phyloP scores from a whole-genome alignment of 2,797 vertebrate genomes.

The Sarcoramphus papa region DNA sequence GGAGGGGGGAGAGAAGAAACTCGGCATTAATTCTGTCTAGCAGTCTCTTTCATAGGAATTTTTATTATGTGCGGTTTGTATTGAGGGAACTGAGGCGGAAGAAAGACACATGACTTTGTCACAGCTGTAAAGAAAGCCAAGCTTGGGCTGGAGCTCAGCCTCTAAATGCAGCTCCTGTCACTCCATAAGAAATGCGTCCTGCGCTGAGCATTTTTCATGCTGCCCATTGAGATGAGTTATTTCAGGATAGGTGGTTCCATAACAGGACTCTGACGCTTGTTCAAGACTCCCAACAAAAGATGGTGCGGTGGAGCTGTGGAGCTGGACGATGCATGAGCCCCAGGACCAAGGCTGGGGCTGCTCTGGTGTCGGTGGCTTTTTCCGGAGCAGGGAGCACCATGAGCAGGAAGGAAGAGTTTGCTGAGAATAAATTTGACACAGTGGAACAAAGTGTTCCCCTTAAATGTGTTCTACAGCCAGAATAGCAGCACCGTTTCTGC shows the following conservation, averaged over 20 bases:
- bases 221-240: background rate
- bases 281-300: background rate
- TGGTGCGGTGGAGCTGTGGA: background rate
- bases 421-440: background rate
- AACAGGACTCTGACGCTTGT: background rate
- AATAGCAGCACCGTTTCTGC: background rate
- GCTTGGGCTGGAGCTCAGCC: background rate
- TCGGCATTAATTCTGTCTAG: background rate
- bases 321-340: background rate
- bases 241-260: background rate
- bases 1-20: rapidly evolving
- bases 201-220: rapidly evolving
- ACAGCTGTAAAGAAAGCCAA: background rate
- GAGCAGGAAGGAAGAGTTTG: background rate
- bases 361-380: background rate
- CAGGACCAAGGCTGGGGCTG: background rate
- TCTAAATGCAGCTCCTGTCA: background rate
- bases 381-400: rapidly evolving
- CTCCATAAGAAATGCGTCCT: rapidly evolving
- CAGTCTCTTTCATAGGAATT: background rate
- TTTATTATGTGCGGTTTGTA: background rate
- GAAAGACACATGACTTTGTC: rapidly evolving
- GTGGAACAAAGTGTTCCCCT: conserved; percentile 41
- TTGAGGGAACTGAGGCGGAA: background rate
- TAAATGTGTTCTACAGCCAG: background rate